These are phyloP conservation scores for Plebejus anna DNA, from an alignment of 2,888 invertebrate genomes.

Conservation along the genomic window DNA sequence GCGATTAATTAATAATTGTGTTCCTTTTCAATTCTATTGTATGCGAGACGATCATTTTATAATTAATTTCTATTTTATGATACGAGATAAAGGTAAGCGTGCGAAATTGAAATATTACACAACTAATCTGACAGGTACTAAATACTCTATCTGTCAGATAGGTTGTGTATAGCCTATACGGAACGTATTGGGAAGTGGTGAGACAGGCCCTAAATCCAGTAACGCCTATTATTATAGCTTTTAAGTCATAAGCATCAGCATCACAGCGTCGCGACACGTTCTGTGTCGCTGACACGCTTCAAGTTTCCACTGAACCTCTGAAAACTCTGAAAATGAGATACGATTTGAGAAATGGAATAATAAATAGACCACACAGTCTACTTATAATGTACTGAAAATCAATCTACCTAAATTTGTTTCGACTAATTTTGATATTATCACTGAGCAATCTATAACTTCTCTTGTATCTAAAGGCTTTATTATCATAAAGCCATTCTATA, in stretches of 20 bases:
- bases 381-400: not conserved
- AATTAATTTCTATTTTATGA: not conserved
- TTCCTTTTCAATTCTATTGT: not conserved
- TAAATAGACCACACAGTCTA: too few relatives aligned
- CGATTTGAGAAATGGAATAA: too few relatives aligned
- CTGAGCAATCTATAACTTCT: not conserved
- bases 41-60: too few relatives aligned
- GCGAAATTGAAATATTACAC: not conserved
- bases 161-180: too few relatives aligned
- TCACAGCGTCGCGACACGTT: not conserved
- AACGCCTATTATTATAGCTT: not conserved
- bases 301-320: too few relatives aligned
- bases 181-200: too few relatives aligned
- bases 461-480: not conserved
- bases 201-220: not conserved
- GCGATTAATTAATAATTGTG: not conserved
- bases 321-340: too few relatives aligned
- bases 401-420: not conserved
- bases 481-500: constrained; percentile 1
- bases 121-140: too few relatives aligned
- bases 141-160: too few relatives aligned
- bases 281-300: not conserved
- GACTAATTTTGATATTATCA: not conserved
- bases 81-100: not conserved
- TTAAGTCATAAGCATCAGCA: not conserved